Evolutionary conservation across 2,797 vertebrate species (phyloP).

Genomic region (Moxostoma hubbsi): DNA sequence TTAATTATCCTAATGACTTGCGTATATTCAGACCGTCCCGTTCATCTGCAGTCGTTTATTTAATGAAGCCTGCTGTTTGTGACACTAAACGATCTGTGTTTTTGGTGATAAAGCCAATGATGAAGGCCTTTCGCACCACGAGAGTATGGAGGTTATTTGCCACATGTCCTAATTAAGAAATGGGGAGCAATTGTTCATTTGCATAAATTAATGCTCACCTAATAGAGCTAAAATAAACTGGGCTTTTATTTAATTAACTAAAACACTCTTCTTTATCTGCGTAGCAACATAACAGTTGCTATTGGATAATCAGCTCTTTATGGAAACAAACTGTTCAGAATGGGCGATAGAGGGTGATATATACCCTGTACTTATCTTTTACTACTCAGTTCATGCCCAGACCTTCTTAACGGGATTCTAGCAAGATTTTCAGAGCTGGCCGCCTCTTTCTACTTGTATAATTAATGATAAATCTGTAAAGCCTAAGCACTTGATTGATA

Average conservation of each 20-base stretch:
- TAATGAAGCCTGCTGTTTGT: conserved; percentile 50
- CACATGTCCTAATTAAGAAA: conserved; percentile 48
- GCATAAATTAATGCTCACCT: conserved; percentile 44
- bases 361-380: conserved; percentile 28
- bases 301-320: neutral
- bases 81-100: conserved; percentile 13
- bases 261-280: conserved; percentile 23
- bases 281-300: neutral
- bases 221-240: conserved; percentile 21
- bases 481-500: conserved; percentile 83
- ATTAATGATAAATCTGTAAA: conserved; percentile 76
- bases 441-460: conserved; percentile 50
- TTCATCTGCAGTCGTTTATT: conserved; percentile 69
- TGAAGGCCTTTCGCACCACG: conserved; percentile 3
- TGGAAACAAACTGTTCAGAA: neutral
- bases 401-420: conserved; percentile 45
- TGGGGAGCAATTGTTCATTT: conserved; percentile 49
- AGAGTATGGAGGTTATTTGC: conserved; percentile 10
- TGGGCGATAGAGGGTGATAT: conserved; percentile 12
- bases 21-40: conserved; percentile 78
- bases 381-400: conserved; percentile 44
- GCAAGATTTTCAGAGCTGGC: conserved; percentile 48
- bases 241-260: conserved; percentile 44
- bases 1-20: conserved; percentile 91
- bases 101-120: conserved; percentile 1